Conservation (phyloP, 2,888 invertebrate species). For the Eurois occulta region DNA sequence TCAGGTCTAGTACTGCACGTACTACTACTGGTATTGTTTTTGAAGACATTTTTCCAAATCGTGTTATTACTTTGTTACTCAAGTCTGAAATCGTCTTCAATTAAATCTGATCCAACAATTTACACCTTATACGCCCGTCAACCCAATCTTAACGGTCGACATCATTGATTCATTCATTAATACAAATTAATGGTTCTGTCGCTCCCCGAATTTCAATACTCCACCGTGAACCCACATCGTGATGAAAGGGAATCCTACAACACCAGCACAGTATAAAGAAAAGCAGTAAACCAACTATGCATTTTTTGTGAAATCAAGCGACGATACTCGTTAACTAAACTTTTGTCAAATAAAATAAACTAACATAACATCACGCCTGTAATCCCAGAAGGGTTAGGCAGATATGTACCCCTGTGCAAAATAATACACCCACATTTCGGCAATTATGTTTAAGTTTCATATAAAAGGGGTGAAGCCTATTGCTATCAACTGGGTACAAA, state of each 20-base stretch:
- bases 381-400: too few species aligned
- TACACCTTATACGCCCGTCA: neutral
- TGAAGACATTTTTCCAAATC: neutral
- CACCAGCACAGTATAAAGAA: neutral
- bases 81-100: neutral
- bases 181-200: constrained; percentile 59
- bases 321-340: neutral
- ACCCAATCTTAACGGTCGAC: constrained; percentile 32
- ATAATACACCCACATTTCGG: too few species aligned
- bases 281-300: neutral
- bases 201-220: constrained; percentile 46
- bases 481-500: too few species aligned
- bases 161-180: constrained; percentile 68
- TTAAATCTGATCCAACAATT: neutral
- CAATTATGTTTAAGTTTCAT: too few species aligned
- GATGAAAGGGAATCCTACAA: constrained; percentile 18
- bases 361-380: too few species aligned
- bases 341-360: neutral
- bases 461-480: too few species aligned
- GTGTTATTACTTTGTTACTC: neutral
- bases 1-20: neutral
- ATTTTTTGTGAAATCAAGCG: neutral
- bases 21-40: neutral
- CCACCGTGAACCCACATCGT: constrained; percentile 4
- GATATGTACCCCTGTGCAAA: too few species aligned